Evolutionary conservation across 2,113 vertebrate species (phyloP), one percentile per base, ranked within the genome.

Genomic region (Chinchilla lanigera): DNA sequence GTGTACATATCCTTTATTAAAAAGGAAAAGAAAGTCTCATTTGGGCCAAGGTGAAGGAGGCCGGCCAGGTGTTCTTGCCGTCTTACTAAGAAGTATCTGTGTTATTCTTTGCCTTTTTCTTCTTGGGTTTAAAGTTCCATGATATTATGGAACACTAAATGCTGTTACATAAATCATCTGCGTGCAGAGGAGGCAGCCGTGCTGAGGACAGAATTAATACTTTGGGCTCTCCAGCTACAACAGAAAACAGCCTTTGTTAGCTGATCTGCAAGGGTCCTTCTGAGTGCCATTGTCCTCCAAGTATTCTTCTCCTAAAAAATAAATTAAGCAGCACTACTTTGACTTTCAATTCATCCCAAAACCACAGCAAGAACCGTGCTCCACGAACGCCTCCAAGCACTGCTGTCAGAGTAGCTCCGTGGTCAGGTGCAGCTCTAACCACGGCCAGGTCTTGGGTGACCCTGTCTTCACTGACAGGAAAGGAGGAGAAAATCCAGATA

Each of bases 101-200:
- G 56, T 78, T 91, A 78, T 89, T 93, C 86, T 88, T 94, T 88
- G 67, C 12, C n/a, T 56, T 82, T 96, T 90, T 89, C 63, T 71
- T 67, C 89, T 58, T 16, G n/a, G 52, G 47, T 60, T 96, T 92
- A 85, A 89, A 96, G 61, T 91, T 89, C 86, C 93, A 7, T 86
- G 56, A 85, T 97, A 88, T 94, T 96, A 83, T 96, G 86, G 96
- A 96, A 97, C 61, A 96, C 88, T 93, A 93, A 96, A 85, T 63
- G 54, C 58, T 89, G 88, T 96, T 80, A 82, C 69, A 89, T 85
- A 95, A 93, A 95, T 93, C 83, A 82, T 88, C 73, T 7, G 44
- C 38, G 14, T 84, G 91, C 30, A 14, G 75, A 93, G 89, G 93
- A 77, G 80, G 73, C 67, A 77, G 93, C 33, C 1, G 0, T 11